phyloP scores from a whole-genome alignment of 1,140 invertebrate species.

The Brevipalpus yothersi region DNA sequence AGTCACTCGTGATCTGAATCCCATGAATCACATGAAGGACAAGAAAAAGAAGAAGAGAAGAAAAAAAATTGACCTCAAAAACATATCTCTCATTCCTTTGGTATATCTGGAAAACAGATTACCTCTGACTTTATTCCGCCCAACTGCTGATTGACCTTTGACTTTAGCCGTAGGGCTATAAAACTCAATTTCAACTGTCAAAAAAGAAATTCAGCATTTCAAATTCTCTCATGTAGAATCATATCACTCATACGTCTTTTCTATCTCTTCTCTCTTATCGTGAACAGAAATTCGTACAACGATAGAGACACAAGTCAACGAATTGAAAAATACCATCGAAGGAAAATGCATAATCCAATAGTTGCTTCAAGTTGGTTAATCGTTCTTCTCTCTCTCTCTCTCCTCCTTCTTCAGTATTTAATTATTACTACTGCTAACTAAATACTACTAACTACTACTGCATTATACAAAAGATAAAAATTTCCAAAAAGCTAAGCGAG shows the following conservation, averaged over 20 bases:
- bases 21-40: not conserved
- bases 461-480: too few relatives aligned
- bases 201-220: too few relatives aligned
- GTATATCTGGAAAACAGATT: not conserved
- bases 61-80: too few relatives aligned
- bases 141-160: too few relatives aligned
- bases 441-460: too few relatives aligned
- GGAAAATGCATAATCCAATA: slow-evolving; percentile 35
- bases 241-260: not conserved
- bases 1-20: slow-evolving; percentile 19
- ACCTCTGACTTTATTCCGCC: not conserved
- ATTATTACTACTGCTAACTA: too few relatives aligned
- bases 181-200: too few relatives aligned
- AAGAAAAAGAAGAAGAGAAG: not conserved
- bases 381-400: not conserved
- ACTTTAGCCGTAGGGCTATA: too few relatives aligned
- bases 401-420: not conserved
- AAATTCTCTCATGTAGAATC: too few relatives aligned
- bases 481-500: too few relatives aligned
- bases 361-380: not conserved
- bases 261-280: slow-evolving; percentile 20
- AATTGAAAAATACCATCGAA: slow-evolving; percentile 76
- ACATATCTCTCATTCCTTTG: too few relatives aligned
- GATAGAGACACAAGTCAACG: slow-evolving; percentile 77
- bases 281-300: slow-evolving; percentile 64